A percentile compares a stretch with the other conserved stretches of the same genome.
Evolutionary conservation across 2,797 vertebrate genomes (phyloP).

Genomic region (Limosa lapponica): DNA sequence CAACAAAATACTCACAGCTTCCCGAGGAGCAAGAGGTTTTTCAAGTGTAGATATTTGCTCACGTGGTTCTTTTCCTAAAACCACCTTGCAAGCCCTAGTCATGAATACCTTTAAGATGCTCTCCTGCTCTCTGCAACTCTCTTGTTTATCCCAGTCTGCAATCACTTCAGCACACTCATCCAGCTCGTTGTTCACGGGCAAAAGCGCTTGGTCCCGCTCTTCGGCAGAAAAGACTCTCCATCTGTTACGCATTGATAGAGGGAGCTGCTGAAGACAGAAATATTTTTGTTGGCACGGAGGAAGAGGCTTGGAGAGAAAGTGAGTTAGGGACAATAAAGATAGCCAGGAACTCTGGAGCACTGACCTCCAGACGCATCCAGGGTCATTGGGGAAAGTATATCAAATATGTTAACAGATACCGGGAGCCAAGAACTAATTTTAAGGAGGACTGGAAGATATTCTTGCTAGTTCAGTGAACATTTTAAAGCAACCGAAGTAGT

Average conservation of each 20-base stretch:
- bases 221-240: neutral
- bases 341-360: conserved; percentile 40
- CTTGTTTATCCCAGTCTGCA: neutral
- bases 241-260: neutral
- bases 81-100: neutral
- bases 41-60: neutral
- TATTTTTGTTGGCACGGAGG: conserved; percentile 48
- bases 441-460: conserved; percentile 24
- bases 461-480: neutral
- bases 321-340: conserved; percentile 56
- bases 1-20: neutral
- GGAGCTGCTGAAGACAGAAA: conserved; percentile 16
- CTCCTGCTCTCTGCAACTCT: neutral
- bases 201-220: neutral
- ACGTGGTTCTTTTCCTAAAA: neutral
- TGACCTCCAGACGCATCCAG: conserved; percentile 33
- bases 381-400: neutral
- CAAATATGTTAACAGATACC: neutral
- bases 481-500: neutral
- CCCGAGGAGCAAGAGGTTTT: neutral
- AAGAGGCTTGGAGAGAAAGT: conserved; percentile 34
- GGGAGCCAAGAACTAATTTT: conserved; percentile 29
- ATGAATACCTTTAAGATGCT: neutral
- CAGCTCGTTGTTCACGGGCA: neutral
- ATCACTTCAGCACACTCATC: neutral